Percentiles rank a stretch among this genome's conserved stretches.
phyloP scores from a whole-genome alignment of 2,113 vertebrate genomes.

The Semnornis frantzii region DNA sequence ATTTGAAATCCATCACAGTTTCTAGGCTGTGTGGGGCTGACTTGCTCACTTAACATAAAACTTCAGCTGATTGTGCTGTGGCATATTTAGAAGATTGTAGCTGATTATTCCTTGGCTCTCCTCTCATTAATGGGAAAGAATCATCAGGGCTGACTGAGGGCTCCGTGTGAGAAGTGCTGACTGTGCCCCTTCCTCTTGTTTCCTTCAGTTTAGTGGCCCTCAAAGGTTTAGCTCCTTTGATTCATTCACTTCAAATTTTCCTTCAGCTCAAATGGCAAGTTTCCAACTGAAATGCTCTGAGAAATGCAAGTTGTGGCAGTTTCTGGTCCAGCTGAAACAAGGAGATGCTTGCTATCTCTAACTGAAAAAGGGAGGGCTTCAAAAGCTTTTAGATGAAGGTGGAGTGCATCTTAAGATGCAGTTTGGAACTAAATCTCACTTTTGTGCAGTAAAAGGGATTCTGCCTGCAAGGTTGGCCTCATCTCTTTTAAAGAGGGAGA shows the following conservation, averaged over 20 bases:
- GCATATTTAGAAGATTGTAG: conserved; percentile 28
- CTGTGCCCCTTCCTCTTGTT: background rate
- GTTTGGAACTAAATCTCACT: background rate
- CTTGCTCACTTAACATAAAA: background rate
- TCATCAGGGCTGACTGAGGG: background rate
- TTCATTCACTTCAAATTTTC: conserved; percentile 35
- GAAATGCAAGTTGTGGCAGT: background rate
- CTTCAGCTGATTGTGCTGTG: background rate
- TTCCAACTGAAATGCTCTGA: background rate
- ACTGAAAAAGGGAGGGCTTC: background rate
- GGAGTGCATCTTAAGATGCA: background rate
- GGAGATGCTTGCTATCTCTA: background rate
- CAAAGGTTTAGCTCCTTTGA: background rate
- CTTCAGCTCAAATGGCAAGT: conserved; percentile 3
- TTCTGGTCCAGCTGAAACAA: background rate
- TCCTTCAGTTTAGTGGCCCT: background rate
- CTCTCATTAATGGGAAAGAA: conserved; percentile 1
- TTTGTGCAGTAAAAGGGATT: background rate
- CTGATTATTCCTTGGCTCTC: conserved; percentile 25
- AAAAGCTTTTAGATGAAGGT: conserved; percentile 6
- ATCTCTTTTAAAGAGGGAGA: background rate
- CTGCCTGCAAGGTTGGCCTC: background rate
- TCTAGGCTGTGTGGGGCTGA: conserved; percentile 26
- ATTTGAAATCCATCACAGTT: background rate
- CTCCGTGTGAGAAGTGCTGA: conserved; percentile 15